Conservation (phyloP, 1,140 invertebrate species). For the Xylocopa sonorina region DNA sequence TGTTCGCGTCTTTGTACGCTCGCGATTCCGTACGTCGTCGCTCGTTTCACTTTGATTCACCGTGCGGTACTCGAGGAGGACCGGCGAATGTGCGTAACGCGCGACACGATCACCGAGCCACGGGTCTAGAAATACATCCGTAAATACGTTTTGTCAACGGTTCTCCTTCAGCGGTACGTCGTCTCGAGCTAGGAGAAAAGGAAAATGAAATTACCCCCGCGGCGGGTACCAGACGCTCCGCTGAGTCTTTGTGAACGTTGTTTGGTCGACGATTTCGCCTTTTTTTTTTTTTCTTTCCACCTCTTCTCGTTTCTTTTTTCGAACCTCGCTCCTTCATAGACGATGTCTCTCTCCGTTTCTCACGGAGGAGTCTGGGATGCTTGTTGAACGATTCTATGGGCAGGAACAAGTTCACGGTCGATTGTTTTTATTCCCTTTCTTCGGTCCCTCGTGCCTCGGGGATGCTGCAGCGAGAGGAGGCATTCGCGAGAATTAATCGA, state of each 20-base stretch:
- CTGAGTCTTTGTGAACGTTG: conserved; percentile 55
- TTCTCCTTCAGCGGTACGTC: conserved; percentile 19
- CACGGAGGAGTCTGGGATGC: background rate
- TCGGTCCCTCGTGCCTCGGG: conserved; percentile 3
- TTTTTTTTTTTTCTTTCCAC: background rate
- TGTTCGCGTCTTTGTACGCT: conserved; percentile 73
- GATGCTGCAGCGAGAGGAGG: background rate
- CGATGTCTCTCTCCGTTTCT: background rate
- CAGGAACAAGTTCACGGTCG: conserved; percentile 47
- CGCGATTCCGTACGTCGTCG: conserved; percentile 65
- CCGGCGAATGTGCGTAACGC: background rate
- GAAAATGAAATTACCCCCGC: conserved; percentile 61
- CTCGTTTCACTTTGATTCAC: conserved; percentile 50
- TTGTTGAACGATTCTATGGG: conserved; percentile 30
- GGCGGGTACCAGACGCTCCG: conserved; percentile 43
- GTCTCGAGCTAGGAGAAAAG: conserved; percentile 57
- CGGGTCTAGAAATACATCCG: background rate
- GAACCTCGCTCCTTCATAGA: background rate
- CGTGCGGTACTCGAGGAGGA: conserved; percentile 35
- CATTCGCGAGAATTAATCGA: conserved; percentile 52
- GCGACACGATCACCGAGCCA: conserved; percentile 12
- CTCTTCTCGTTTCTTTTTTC: background rate
- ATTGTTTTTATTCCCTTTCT: conserved; percentile 44
- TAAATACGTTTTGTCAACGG: conserved; percentile 68
- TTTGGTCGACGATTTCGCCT: conserved; percentile 28